Base-by-base conservation (phyloP, 2,888 invertebrate species). In the Monoplex corrugatus region DNA sequence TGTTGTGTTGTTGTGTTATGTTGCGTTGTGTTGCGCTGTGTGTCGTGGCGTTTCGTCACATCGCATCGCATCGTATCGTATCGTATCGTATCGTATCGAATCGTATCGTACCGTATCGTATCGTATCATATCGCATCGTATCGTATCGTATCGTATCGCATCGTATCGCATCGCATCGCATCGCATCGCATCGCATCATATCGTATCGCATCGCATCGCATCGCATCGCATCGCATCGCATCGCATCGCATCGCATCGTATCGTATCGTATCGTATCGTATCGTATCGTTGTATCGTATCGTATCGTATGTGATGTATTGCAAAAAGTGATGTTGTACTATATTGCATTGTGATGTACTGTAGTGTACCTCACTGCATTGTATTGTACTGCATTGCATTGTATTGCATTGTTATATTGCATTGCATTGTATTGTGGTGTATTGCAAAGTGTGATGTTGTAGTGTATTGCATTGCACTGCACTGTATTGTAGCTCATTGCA, bases 261-360 rank as follows among this genome's bases (percentile, higher is more conserved):
- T 80, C 78, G 78, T 43, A 80, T 80, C 78, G 78, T 43, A 80
- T 80, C 78, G 78, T 43, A 80, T 80, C 78, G 78, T 19, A 80
- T 80, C 78, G 78, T 28, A 80, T 80, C 78, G n/a, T n/a, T n/a
- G 78, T 28, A 40, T 80, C 40, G 78, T 28, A 80, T 80, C 78
- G 40, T 28, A 40, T 80, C 43, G 78, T 28, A 80, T 68, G 5
- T 10, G 16, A 68, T 68, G n/a, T n/a, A n/a, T n/a, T n/a, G n/a
- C n/a, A n/a, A n/a, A n/a, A n/a, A n/a, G n/a, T n/a, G n/a, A n/a
- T n/a, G n/a, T n/a, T 28, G 68, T 28, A 68, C n/a, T 28, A 28
- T 28, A 28, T 68, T 28, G 68, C 68, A 6, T 68, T 28, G 68
- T 28, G 68, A 19, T 28, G 68, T 28, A 28, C 40, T 40, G 72